Evolutionary conservation across 2,888 invertebrate species (phyloP), one percentile per base, ranked within the genome.

Genomic region (Xestia rhomboidea): DNA sequence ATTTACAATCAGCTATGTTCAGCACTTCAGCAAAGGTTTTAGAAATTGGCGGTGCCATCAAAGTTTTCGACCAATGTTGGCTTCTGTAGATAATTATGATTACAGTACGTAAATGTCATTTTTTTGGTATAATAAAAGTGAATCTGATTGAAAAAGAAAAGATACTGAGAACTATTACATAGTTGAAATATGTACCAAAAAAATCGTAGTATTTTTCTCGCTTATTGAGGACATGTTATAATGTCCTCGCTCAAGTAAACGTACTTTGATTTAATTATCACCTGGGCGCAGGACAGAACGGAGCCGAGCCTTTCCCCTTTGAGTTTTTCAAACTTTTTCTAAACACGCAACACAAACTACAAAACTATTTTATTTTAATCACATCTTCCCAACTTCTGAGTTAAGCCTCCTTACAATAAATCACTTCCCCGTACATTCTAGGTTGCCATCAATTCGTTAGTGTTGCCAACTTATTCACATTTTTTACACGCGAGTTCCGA

Each of bases 391-490:
- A 77, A 64, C 51, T 60, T 73, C 30, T 34, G 34, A 34, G 66
- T 74, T 68, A 68, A 82, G 75, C 57, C 51, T 73, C 34, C 34
- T 63, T 57, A 49, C 38, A 71, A 72, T 84, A 84, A 79, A 82
- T 84, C 76, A 81, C 66, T 68, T 78, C 38, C 30, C 15, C 51
- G 46, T 76, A 70, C 38, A 68, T 69, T 76, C 34, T 34, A 73
- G 44, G 68, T 15, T 71, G 70, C 70, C 76, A 73, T 72, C 68
- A 82, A 81, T 77, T 73, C 64, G 73, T 82, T 71, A 73, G 79
- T 79, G 64, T 85, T 85, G 85, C 79, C 66, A 82, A 82, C 74
- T 84, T 84, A 70, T 68, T 27, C 74, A 24, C 73, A 75, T 75
- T 84, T 80, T 84, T 84, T 79, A 73, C 79, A 68, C 54, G n/a